These are phyloP conservation scores for Myopa testacea DNA, from an alignment of 2,888 invertebrate species.

Conservation along the genomic window DNA sequence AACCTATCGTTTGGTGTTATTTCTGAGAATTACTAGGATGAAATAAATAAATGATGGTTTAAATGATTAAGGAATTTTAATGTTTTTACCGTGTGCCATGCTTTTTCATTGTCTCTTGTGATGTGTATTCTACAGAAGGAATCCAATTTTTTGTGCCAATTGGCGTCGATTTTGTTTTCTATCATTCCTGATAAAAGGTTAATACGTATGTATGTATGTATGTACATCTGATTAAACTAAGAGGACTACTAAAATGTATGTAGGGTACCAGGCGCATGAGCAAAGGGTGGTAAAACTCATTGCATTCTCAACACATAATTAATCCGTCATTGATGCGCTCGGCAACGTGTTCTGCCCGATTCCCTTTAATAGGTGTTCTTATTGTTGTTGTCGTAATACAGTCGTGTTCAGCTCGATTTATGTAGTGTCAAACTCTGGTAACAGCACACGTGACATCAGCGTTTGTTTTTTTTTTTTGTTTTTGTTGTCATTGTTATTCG, in stretches of 20 bases:
- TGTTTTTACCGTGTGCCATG: too few relatives aligned
- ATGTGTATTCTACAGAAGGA: too few relatives aligned
- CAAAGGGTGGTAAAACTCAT: neutral
- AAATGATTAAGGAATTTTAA: too few relatives aligned
- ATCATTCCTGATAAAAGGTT: too few relatives aligned
- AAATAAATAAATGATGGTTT: too few relatives aligned
- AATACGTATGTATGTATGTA: too few relatives aligned
- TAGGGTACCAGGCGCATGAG: neutral
- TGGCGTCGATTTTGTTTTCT: too few relatives aligned
- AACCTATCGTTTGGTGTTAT: too few relatives aligned
- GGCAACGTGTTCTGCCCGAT: neutral
- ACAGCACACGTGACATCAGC: slow-evolving; percentile 12
- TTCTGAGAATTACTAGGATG: too few relatives aligned
- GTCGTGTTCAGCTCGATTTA: neutral
- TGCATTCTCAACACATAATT: slow-evolving; percentile 27
- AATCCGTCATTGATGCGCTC: neutral
- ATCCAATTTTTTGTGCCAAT: too few relatives aligned
- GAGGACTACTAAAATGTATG: neutral
- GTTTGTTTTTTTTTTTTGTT: neutral
- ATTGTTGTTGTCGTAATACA: slow-evolving; percentile 10
- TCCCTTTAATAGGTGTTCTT: neutral
- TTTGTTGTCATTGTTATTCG: neutral
- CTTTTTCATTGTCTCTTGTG: too few relatives aligned
- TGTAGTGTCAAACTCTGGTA: neutral
- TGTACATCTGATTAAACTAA: too few relatives aligned